phyloP scores from a whole-genome alignment of 2,113 vertebrate genomes.

The Oceanites oceanicus region DNA sequence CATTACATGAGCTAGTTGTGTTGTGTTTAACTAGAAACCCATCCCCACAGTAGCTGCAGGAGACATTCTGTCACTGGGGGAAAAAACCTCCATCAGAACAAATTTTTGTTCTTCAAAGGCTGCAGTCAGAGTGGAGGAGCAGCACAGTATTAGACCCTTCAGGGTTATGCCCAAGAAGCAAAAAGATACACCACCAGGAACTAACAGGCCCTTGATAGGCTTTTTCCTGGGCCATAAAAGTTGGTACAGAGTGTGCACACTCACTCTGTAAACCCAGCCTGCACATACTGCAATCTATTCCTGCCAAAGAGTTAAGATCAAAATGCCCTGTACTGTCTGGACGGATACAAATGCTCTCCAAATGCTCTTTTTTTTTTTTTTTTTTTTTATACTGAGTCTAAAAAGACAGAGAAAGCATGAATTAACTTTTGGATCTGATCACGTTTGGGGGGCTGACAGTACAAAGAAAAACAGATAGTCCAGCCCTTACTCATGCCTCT shows the following conservation, averaged over 20 bases:
- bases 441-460: neutral
- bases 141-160: neutral
- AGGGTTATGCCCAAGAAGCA: neutral
- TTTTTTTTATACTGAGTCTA: neutral
- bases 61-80: neutral
- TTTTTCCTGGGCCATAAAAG: neutral
- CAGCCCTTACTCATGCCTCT: neutral
- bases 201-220: neutral
- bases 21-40: neutral
- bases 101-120: neutral
- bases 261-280: neutral
- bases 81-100: neutral
- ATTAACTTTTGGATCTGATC: neutral
- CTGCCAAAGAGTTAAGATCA: neutral
- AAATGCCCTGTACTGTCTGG: neutral
- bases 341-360: neutral
- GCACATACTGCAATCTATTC: neutral
- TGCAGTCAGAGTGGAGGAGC: neutral
- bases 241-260: neutral
- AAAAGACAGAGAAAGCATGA: neutral
- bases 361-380: neutral
- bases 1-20: neutral
- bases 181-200: neutral
- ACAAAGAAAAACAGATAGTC: neutral
- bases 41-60: neutral